Base-by-base conservation (phyloP, 92 coral and sea anemone species). In the Pocillopora grandis region DNA sequence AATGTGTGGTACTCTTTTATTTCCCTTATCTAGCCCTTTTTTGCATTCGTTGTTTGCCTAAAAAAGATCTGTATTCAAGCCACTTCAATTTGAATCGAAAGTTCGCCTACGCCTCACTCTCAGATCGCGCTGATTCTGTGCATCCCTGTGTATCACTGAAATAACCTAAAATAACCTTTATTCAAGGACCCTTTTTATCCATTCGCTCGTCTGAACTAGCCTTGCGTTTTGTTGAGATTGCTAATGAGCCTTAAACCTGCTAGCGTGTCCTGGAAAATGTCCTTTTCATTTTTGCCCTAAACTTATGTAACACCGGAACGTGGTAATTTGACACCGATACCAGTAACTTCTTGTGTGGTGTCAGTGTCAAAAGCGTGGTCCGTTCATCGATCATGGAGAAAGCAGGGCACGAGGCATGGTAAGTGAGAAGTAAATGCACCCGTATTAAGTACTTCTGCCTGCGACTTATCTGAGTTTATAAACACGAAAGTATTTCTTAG, bases 391-490 rank as follows among this genome's bases (percentile, higher is more conserved):
- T 70, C 75, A 70, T 36, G 75, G 52, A 36, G 48, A n/a, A 70
- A 70, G 75, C 21, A 36, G 75, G 75, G 21, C 75, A 70, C 58
- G 74, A 35, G 55, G 74, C 56, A 33, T 67, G 49, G 49, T 67
- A 67, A 67, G 72, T 67, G 72, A 67, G 63, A 60, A 60, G 63
- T 70, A 70, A 70, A 70, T 35, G 56, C 74, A 70, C 74, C 56
- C n/a, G 56, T 70, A 70, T 70, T 70, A 27, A 70, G 56, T 33
- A 70, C 74, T 70, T 70, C 42, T 70, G 74, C 52, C 56, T 70
- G 74, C 57, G 55, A 27, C 74, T 19, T 70, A 27, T 70, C 74
- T 12, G 74, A 19, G 57, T 70, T 33, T 70, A 55, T 70, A 70
- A 70, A 70, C 55, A 70, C 74, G 56, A 33, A 70, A 70, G 14